Evolutionary conservation across 2,888 invertebrate genomes (phyloP), one percentile per base, ranked within the genome.

Genomic region (Halictus ligatus): DNA sequence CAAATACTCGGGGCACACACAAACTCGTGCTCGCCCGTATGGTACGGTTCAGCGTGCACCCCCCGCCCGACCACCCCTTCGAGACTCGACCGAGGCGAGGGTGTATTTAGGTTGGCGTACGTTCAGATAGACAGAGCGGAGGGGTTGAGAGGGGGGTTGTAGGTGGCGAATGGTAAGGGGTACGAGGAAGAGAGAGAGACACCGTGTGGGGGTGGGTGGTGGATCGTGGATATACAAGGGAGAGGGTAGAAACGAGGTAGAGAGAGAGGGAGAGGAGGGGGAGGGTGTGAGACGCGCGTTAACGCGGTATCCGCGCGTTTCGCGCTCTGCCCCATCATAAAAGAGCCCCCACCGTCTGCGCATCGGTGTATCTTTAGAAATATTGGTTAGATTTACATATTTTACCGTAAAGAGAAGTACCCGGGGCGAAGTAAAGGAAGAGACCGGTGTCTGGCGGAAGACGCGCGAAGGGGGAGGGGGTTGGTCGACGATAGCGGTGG

Each of bases 361-460:
- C 81, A 88, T 87, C 88, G 89, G 89, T 89, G 93, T 93, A 93
- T 94, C 94, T 94, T 94, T 94, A 94, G 93, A 94, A 94, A 94
- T 94, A 94, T 94, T 94, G 94, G 94, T 94, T 94, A 94, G 94
- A 94, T 94, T 94, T 94, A 93, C 94, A 94, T 94, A 94, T 94
- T 94, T 94, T 94, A 94, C 93, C 90, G 92, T 92, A 93, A 93
- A 94, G 93, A 93, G 93, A 92, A 91, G 90, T 87, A 85, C 85
- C 87, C 88, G 87, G 84, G 89, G 87, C 86, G 89, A 89, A 88
- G 92, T 88, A 90, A 92, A 92, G 92, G 90, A 92, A 91, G 91
- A 92, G 54, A 54, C 90, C 88, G 91, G 89, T 87, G 83, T 89
- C 78, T 77, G 81, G 69, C 58, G 85, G 87, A 88, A 80, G 84